Base-by-base conservation (phyloP, 1,140 invertebrate species). In the Penaeus japonicus region DNA sequence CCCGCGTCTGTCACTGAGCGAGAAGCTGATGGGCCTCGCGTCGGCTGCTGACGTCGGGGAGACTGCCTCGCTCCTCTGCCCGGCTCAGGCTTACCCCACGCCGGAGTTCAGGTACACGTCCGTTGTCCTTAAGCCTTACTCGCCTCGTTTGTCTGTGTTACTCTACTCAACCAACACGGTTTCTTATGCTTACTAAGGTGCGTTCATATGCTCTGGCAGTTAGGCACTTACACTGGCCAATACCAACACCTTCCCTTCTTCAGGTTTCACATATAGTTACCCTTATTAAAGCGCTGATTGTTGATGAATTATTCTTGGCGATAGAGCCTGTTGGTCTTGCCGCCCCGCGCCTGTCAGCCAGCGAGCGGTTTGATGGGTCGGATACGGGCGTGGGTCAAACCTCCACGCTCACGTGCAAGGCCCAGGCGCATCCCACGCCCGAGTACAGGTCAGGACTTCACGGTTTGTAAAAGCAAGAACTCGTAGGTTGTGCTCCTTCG, bases 321-420 rank as follows among this genome's bases (percentile, higher is more conserved):
- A 62, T 78, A 90, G 89, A 90, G 59, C 89, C 89, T 62, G 79
- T 75, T 57, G 89, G 89, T 39, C 89, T 79, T 20, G 57, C 86
- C 15, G 70, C 89, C 54, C 89, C 89, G 17, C 89, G 89, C 53
- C 78, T 90, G 62, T 53, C 89, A 27, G 47, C 47, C 47, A 24
- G 17, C 35, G 24, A 32, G 27, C 27, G 70, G 70, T 27, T 32
- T 30, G 24, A 27, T 88, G n/a, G 65, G 47, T 59, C 80, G 20
- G 79, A 53, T 47, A 77, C 78, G 22, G 55, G 82, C 17, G 55
- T 83, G 65, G 57, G 59, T n/a, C 65, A 57, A 78, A 35, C 24
- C 10, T 24, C 75, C 47, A 53, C 75, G 89, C 79, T 87, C 78
- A 70, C 75, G 80, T 95, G 84, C 47, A 27, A n/a, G 35, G 62